Evolutionary conservation across 2,113 vertebrate species (phyloP).

Genomic region (Hippocampus abdominalis): DNA sequence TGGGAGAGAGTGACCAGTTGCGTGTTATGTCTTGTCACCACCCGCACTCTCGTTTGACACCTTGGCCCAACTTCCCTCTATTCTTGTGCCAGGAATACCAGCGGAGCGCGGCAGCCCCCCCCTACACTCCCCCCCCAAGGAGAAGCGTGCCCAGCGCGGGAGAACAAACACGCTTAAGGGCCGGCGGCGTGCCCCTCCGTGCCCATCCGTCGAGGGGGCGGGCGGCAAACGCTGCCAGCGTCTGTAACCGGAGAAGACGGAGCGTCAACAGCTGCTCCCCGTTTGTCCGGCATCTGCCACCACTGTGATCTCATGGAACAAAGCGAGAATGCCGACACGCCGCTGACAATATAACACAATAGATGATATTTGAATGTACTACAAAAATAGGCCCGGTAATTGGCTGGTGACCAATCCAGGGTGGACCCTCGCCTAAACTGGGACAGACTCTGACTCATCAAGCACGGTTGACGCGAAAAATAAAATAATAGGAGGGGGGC

Average conservation of each 20-base stretch:
- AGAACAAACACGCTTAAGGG: conserved; percentile 62
- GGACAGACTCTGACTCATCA: too few relatives aligned
- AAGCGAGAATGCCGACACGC: conserved; percentile 69
- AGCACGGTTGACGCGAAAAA: too few relatives aligned
- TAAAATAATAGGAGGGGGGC: too few relatives aligned
- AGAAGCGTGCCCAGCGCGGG: conserved; percentile 63
- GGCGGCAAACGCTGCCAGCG: conserved; percentile 45
- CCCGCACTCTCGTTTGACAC: conserved; percentile 56
- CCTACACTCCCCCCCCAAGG: conserved; percentile 12
- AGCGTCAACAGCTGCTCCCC: conserved; percentile 69
- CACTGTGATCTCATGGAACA: conserved; percentile 70
- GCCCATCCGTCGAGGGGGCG: conserved; percentile 51
- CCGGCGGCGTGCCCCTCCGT: conserved; percentile 46
- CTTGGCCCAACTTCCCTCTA: conserved; percentile 55
- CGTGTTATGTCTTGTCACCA: conserved; percentile 56
- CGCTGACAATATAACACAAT: conserved; percentile 15
- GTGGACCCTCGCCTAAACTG: not conserved
- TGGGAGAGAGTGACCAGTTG: conserved; percentile 60
- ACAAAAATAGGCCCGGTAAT: not conserved
- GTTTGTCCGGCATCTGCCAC: conserved; percentile 70
- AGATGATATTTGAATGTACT: not conserved
- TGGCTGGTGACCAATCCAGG: not conserved
- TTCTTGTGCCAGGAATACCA: conserved; percentile 58
- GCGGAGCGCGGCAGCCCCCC: conserved; percentile 4
- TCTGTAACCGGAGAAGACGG: conserved; percentile 65